Evolutionary conservation across 2,113 vertebrate genomes (phyloP).

Genomic region (Crotophaga sulcirostris): DNA sequence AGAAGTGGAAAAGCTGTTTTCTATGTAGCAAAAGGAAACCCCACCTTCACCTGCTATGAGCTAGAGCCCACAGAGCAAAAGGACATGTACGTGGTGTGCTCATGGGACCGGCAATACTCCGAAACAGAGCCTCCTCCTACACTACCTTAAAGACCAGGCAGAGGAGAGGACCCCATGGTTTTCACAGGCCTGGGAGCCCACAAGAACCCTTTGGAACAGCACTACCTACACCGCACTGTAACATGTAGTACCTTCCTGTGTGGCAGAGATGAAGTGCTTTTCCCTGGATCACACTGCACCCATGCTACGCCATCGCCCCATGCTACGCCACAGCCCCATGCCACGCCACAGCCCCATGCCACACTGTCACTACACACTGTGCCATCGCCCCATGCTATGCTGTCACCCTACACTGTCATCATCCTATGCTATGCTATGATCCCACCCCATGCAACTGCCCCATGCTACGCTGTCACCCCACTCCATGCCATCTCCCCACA

Average conservation of each 20-base stretch:
- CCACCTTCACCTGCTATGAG: rapidly evolving
- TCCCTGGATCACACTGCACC: rapidly evolving
- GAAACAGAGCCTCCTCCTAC: neutral
- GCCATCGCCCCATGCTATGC: neutral
- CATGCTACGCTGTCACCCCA: too few relatives aligned
- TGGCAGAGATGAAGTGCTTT: rapidly evolving
- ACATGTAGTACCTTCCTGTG: rapidly evolving
- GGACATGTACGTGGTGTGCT: rapidly evolving
- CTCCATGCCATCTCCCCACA: too few relatives aligned
- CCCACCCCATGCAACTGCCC: too few relatives aligned
- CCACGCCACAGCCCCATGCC: neutral
- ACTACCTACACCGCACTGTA: rapidly evolving
- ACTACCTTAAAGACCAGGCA: neutral
- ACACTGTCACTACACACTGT: rapidly evolving
- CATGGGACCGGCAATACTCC: rapidly evolving
- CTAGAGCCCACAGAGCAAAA: rapidly evolving
- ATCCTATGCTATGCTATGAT: too few relatives aligned
- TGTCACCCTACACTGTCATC: too few relatives aligned
- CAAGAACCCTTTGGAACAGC: neutral
- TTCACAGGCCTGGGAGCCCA: neutral
- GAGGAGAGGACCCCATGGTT: rapidly evolving
- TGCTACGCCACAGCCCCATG: neutral
- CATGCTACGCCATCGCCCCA: rapidly evolving
- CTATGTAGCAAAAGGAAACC: neutral
- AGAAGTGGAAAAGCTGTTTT: neutral